Conservation (phyloP, 2,888 invertebrate genomes). For the Strigamia crassipes region DNA sequence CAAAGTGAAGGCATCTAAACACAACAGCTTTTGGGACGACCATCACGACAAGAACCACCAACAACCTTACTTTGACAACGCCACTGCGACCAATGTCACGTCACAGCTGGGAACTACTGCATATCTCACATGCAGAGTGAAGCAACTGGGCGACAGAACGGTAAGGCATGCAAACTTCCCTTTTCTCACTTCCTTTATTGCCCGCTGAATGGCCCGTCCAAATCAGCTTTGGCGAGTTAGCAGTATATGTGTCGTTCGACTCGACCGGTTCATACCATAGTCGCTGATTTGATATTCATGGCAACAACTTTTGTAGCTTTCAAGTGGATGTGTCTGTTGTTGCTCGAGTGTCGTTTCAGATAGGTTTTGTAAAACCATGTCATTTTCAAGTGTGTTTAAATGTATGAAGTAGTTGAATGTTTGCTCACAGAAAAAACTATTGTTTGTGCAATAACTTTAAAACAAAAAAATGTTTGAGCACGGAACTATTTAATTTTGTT, state of each 20-base stretch:
- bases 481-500: no score
- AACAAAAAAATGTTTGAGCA: no score
- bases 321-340: conserved; percentile 10
- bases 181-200: conserved; percentile 14
- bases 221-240: conserved; percentile 13
- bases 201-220: background rate
- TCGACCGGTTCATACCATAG: background rate
- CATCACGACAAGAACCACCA: conserved; percentile 49
- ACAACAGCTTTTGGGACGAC: conserved; percentile 50
- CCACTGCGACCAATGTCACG: conserved; percentile 49
- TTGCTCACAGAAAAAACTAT: background rate
- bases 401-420: background rate
- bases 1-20: conserved; percentile 49
- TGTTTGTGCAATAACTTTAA: no score
- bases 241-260: background rate
- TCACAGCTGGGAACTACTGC: conserved; percentile 49
- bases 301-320: conserved; percentile 13
- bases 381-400: background rate
- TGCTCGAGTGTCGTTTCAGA: background rate
- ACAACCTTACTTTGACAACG: conserved; percentile 49
- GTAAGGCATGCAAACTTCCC: conserved; percentile 45
- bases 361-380: background rate
- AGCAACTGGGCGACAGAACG: conserved; percentile 50
- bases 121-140: conserved; percentile 48
- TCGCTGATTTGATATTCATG: conserved; percentile 8